These are phyloP conservation scores for Dissostichus mawsoni DNA, from an alignment of 2,113 vertebrate genomes.

Conservation along the genomic window DNA sequence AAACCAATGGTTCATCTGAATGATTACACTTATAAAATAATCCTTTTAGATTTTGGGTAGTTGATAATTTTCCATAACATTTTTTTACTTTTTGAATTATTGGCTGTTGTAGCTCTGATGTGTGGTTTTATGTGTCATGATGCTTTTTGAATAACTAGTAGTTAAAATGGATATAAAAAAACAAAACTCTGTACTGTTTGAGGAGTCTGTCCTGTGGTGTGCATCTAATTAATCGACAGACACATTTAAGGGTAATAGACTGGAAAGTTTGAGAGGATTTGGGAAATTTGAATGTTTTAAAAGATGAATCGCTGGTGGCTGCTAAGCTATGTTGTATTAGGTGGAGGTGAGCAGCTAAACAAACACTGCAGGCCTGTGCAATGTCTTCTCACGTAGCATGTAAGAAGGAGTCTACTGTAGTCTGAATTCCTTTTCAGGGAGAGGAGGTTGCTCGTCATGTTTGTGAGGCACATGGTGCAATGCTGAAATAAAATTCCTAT, in stretches of 20 bases:
- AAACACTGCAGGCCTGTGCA: slow-evolving; percentile 27
- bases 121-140: not conserved
- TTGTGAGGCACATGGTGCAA: not conserved
- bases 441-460: slow-evolving; percentile 21
- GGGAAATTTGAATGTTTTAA: slow-evolving; percentile 8
- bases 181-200: not conserved
- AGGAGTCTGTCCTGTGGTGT: not conserved
- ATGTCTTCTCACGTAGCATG: slow-evolving; percentile 6
- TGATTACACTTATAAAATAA: slow-evolving; percentile 15
- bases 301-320: slow-evolving; percentile 2
- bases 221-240: not conserved
- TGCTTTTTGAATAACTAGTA: not conserved
- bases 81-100: not conserved
- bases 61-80: not conserved
- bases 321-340: slow-evolving; percentile 9
- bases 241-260: slow-evolving; percentile 1
- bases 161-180: not conserved
- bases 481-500: slow-evolving; percentile 1
- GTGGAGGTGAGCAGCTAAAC: slow-evolving; percentile 32
- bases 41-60: not conserved
- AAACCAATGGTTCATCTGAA: not conserved
- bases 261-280: not conserved
- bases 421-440: slow-evolving; percentile 51
- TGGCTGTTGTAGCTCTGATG: not conserved
- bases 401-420: not conserved